A percentile compares a stretch with the other conserved stretches of the same genome.
phyloP scores from a whole-genome alignment of 2,113 vertebrate species.

The Lanius collurio region DNA sequence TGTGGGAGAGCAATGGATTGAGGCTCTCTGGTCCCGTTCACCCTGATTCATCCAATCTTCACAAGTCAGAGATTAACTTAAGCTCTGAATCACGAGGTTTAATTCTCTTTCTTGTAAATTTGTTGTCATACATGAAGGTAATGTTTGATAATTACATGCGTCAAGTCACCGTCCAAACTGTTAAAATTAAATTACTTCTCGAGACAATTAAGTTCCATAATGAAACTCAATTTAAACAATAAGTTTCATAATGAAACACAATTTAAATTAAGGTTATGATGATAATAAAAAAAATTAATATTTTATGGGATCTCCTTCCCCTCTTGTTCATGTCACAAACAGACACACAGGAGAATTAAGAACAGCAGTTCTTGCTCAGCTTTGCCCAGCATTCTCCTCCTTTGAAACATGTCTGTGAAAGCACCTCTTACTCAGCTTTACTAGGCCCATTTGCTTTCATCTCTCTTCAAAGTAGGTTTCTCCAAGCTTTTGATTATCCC shows the following conservation, averaged over 20 bases:
- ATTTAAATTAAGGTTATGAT: not conserved
- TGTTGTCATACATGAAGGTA: not conserved
- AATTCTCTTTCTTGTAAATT: slow-evolving; percentile 7
- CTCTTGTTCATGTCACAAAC: not conserved
- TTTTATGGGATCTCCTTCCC: not conserved
- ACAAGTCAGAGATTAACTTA: not conserved
- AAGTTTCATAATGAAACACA: not conserved
- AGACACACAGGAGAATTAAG: not conserved
- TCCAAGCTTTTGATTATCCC: slow-evolving; percentile 42
- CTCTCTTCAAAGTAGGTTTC: slow-evolving; percentile 46
- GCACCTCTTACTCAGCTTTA: slow-evolving; percentile 43
- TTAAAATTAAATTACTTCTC: not conserved
- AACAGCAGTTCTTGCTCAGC: not conserved
- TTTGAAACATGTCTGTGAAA: not conserved
- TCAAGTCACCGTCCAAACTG: not conserved
- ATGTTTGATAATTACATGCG: not conserved
- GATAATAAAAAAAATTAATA: not conserved
- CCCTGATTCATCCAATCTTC: not conserved
- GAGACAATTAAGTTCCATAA: not conserved
- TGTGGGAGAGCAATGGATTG: not conserved
- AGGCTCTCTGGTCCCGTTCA: not conserved
- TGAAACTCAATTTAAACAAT: not conserved
- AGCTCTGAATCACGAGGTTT: slow-evolving; percentile 42
- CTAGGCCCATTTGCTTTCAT: not conserved
- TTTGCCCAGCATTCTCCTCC: not conserved